Percentiles rank a stretch among this genome's conserved stretches.
Evolutionary conservation across 2,113 vertebrate species (phyloP).

Genomic region (Conger conger): DNA sequence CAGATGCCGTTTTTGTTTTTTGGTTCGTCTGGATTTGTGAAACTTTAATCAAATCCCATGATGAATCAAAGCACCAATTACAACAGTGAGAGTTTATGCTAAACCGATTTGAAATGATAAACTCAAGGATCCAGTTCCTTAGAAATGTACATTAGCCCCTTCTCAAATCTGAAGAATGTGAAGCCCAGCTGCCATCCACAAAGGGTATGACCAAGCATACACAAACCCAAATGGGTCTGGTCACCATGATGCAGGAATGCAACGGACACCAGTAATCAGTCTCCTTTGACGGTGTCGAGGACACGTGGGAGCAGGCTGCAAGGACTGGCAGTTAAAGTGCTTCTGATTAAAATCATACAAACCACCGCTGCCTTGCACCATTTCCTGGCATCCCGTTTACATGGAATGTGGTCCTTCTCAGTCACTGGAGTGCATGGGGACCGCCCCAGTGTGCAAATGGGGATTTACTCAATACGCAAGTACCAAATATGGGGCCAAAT

Average conservation of each 20-base stretch:
- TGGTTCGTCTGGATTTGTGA: neutral
- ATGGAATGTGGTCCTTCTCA: neutral
- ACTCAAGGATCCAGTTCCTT: neutral
- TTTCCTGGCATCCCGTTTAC: neutral
- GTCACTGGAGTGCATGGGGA: neutral
- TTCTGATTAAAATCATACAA: neutral
- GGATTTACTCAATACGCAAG: neutral
- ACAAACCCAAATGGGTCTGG: neutral
- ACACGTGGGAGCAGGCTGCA: neutral
- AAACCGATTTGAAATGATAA: neutral
- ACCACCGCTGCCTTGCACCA: neutral
- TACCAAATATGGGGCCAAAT: neutral
- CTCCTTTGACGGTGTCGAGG: neutral
- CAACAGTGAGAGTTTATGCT: constrained; percentile 10
- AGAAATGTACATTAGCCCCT: constrained; percentile 1
- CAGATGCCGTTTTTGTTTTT: constrained; percentile 1
- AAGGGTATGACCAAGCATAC: neutral
- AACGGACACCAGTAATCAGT: neutral
- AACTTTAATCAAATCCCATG: neutral
- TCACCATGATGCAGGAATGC: neutral
- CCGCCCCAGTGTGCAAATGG: neutral
- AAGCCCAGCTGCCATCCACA: neutral
- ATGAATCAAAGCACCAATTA: constrained; percentile 12
- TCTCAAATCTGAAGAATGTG: neutral
- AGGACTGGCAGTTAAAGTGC: neutral